Percentiles rank a stretch among this genome's conserved stretches.
These are phyloP conservation scores for Siniperca undulata DNA, from an alignment of 2,797 vertebrate species.

Conservation along the genomic window DNA sequence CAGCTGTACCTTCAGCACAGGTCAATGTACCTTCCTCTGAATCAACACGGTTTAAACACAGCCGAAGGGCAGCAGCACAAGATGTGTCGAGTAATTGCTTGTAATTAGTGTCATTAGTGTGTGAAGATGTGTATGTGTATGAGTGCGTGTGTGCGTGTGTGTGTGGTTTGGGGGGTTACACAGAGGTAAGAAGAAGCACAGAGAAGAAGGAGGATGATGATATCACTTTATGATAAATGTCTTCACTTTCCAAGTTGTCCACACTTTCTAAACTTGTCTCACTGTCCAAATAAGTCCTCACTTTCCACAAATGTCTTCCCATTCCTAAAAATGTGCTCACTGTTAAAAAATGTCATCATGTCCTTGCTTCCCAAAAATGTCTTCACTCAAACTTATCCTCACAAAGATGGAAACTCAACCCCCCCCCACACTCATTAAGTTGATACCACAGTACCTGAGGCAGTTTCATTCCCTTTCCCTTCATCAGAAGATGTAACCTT, in stretches of 20 bases:
- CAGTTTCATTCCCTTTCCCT: not conserved
- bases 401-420: not conserved
- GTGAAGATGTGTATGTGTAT: slow-evolving; percentile 37
- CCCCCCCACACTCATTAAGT: not conserved
- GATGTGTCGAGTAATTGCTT: slow-evolving; percentile 75
- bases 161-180: slow-evolving; percentile 27
- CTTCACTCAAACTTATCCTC: not conserved
- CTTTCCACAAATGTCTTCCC: not conserved
- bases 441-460: slow-evolving; percentile 6
- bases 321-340: not conserved
- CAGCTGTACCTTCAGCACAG: slow-evolving; percentile 2
- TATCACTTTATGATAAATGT: too few relatives aligned
- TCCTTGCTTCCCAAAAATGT: not conserved
- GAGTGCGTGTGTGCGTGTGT: slow-evolving; percentile 25
- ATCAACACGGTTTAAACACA: slow-evolving; percentile 28
- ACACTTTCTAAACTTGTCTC: not conserved
- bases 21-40: slow-evolving; percentile 40
- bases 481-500: not conserved
- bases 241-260: too few relatives aligned
- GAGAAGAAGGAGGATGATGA: not conserved
- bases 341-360: not conserved
- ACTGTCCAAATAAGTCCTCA: not conserved
- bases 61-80: slow-evolving; percentile 58
- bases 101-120: slow-evolving; percentile 79
- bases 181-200: slow-evolving; percentile 29